phyloP scores from a whole-genome alignment of 2,888 invertebrate genomes.

The Thymelicus acteon region DNA sequence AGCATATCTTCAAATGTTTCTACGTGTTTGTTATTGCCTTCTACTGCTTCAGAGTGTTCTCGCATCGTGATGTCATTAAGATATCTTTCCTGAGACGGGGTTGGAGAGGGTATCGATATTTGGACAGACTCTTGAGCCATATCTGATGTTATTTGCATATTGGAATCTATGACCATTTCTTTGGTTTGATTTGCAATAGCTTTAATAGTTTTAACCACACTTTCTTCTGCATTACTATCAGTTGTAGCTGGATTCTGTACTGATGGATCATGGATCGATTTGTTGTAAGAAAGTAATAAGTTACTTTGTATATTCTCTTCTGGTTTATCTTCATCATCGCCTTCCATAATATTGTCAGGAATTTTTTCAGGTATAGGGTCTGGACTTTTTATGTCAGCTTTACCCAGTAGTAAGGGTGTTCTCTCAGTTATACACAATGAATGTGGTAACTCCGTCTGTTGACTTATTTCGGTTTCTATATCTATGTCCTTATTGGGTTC shows the following conservation, averaged over 20 bases:
- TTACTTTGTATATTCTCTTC: slow-evolving; percentile 69
- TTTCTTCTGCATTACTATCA: slow-evolving; percentile 63
- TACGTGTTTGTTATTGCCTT: slow-evolving; percentile 83
- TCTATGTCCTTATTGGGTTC: slow-evolving; percentile 72
- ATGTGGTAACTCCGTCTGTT: slow-evolving; percentile 79
- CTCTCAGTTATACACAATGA: slow-evolving; percentile 71
- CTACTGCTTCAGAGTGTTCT: slow-evolving; percentile 81
- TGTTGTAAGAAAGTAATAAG: slow-evolving; percentile 66
- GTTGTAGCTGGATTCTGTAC: slow-evolving; percentile 51
- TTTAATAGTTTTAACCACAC: slow-evolving; percentile 81
- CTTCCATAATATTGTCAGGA: slow-evolving; percentile 80
- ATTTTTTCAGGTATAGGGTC: slow-evolving; percentile 82
- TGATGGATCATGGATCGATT: slow-evolving; percentile 58
- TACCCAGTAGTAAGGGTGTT: slow-evolving; percentile 72
- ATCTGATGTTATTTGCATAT: slow-evolving; percentile 83
- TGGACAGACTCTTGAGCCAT: slow-evolving; percentile 86
- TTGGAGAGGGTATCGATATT: slow-evolving; percentile 87
- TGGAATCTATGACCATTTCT: slow-evolving; percentile 83
- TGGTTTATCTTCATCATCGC: slow-evolving; percentile 78
- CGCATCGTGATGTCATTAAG: slow-evolving; percentile 86
- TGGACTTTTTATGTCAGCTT: slow-evolving; percentile 79
- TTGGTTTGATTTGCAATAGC: slow-evolving; percentile 84
- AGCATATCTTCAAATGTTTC: slow-evolving; percentile 89
- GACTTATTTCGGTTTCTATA: slow-evolving; percentile 79
- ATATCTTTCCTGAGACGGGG: slow-evolving; percentile 87